Evolutionary conservation across 2,797 vertebrate species (phyloP), one percentile per base, ranked within the genome.

Genomic region (Gobionotothen gibberifrons): DNA sequence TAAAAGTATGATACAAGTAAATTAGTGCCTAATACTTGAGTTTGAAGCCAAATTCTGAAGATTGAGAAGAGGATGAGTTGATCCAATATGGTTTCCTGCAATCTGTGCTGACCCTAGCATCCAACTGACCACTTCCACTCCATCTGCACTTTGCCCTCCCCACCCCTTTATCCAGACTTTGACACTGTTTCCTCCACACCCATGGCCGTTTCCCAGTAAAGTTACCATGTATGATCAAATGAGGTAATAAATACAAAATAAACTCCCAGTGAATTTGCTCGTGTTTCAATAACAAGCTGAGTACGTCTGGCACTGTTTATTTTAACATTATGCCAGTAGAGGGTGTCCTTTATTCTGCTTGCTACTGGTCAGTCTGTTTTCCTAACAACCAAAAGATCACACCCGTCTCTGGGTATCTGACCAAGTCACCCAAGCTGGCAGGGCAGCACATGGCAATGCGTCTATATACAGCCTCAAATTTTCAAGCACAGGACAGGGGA

Each of bases 21-120:
- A 89, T 86, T 32, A 68, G 19, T 11, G 11, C 54, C 70, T 69
- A 87, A 80, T 44, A 44, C 51, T 76, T 69, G 21, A 59, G 69
- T 69, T 73, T 44, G 59, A 74, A 63, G 85, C 74, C 84, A 87
- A 89, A 19, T 76, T 59, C 62, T 72, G 71, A 69, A 81, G 70
- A 79, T 67, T 66, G 47, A 70, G 67, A 74, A 77, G 80, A 47
- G 83, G 87, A 89, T 78, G 86, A 90, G 82, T 86, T 89, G 79
- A 79, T 89, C 83, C 83, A 83, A 81, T 84, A 79, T 87, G 79
- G 87, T 89, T 90, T 91, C 90, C 90, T 92, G 86, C 85, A 73
- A 80, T 87, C 83, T 64, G 26, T 76, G 84, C 83, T 91, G 81
- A 90, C 81, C 74, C 55, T 10, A 43, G 67, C 75, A 82, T 79